Evolutionary conservation across 2,888 invertebrate genomes (phyloP).

Genomic region (Torymus aiolomorphi): DNA sequence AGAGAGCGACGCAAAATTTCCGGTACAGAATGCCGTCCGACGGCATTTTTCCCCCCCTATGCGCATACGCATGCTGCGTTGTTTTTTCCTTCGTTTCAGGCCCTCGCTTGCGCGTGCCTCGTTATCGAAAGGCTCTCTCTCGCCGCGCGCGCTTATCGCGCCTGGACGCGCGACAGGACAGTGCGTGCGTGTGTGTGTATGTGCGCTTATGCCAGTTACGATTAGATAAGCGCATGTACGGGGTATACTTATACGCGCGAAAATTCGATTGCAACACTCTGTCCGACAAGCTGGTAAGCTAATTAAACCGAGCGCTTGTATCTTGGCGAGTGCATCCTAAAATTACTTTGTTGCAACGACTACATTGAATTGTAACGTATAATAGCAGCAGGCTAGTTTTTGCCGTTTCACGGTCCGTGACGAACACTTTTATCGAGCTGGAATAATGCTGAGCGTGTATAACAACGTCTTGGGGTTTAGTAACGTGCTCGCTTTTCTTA

Average conservation of each 20-base stretch:
- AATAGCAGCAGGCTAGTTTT: too few species aligned
- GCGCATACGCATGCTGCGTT: too few species aligned
- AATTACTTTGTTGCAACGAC: conserved; percentile 29
- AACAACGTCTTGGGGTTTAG: too few species aligned
- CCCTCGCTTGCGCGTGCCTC: background rate
- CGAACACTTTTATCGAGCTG: too few species aligned
- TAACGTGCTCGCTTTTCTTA: too few species aligned
- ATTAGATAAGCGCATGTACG: conserved; percentile 45
- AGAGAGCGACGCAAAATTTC: conserved; percentile 32
- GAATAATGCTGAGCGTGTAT: too few species aligned
- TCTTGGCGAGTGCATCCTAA: conserved; percentile 29
- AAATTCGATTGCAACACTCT: conserved; percentile 44
- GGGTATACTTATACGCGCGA: conserved; percentile 10
- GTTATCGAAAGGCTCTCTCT: too few species aligned
- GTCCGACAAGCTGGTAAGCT: conserved; percentile 41
- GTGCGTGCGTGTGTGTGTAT: too few species aligned
- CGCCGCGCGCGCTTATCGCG: too few species aligned
- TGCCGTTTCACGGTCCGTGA: too few species aligned
- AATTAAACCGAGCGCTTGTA: conserved; percentile 42
- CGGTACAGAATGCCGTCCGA: conserved; percentile 42
- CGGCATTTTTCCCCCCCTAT: conserved; percentile 21
- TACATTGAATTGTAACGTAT: too few species aligned
- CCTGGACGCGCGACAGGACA: too few species aligned
- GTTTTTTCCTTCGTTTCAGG: conserved; percentile 15
- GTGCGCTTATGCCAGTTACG: conserved; percentile 36